phyloP scores from a whole-genome alignment of 2,797 vertebrate genomes.

The Liasis olivaceus region DNA sequence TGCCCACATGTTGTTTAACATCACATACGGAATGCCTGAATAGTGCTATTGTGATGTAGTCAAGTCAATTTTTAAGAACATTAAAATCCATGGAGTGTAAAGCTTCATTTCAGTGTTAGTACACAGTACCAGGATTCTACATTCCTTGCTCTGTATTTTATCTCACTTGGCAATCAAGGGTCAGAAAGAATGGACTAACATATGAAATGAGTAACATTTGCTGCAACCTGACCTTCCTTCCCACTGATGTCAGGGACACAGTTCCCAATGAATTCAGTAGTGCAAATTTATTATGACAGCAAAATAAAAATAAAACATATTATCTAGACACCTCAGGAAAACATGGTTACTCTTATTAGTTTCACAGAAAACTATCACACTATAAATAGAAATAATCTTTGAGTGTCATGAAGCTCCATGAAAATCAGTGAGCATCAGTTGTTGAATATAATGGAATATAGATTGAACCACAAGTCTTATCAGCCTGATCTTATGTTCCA shows the following conservation, averaged over 20 bases:
- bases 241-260: slow-evolving; percentile 12
- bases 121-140: not conserved
- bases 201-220: slow-evolving; percentile 49
- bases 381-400: not conserved
- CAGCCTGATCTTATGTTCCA: not conserved
- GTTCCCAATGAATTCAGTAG: slow-evolving; percentile 14
- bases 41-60: not conserved
- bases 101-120: slow-evolving; percentile 13
- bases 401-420: not conserved
- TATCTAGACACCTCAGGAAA: not conserved
- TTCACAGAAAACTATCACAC: not conserved
- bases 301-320: not conserved
- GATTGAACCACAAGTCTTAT: not conserved
- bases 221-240: slow-evolving; percentile 39
- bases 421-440: not conserved
- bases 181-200: slow-evolving; percentile 44
- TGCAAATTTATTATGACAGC: not conserved
- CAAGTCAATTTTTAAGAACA: not conserved
- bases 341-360: not conserved
- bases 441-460: not conserved
- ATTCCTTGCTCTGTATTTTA: not conserved
- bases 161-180: slow-evolving; percentile 21
- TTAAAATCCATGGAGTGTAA: not conserved
- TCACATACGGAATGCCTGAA: not conserved
- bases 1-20: not conserved